Evolutionary conservation across 2,113 vertebrate species (phyloP).

Genomic region (Pyrgilauda ruficollis): DNA sequence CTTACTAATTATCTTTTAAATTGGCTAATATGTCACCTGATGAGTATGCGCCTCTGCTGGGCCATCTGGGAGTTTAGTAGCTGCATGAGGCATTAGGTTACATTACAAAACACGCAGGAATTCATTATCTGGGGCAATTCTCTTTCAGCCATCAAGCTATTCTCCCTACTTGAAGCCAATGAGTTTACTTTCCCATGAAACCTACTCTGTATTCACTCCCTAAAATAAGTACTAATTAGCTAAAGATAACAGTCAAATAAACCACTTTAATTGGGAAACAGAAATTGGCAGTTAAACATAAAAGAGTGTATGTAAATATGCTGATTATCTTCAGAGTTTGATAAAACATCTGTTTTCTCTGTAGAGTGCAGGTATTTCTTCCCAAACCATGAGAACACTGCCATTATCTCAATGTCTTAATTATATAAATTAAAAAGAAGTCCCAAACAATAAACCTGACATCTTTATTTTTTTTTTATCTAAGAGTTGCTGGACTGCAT

Average conservation of each 20-base stretch:
- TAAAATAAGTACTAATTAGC: constrained; percentile 64
- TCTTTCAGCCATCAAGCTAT: constrained; percentile 11
- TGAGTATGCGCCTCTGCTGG: constrained; percentile 20
- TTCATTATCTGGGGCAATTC: constrained; percentile 46
- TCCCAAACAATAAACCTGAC: background rate
- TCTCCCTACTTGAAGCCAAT: constrained; percentile 7
- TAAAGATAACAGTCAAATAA: constrained; percentile 66
- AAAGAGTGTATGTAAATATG: constrained; percentile 62
- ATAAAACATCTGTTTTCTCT: constrained; percentile 64
- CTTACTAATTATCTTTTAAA: constrained; percentile 56
- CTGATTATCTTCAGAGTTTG: constrained; percentile 60
- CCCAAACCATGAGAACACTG: background rate
- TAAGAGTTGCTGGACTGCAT: background rate
- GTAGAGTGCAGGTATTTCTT: constrained; percentile 52
- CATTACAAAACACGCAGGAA: constrained; percentile 23
- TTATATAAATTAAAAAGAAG: constrained; percentile 15
- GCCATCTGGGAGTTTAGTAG: constrained; percentile 46
- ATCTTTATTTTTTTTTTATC: background rate
- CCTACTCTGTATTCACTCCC: constrained; percentile 14
- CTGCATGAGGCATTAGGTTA: constrained; percentile 34
- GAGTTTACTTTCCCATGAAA: constrained; percentile 43
- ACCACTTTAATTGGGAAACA: constrained; percentile 60
- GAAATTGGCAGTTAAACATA: constrained; percentile 64
- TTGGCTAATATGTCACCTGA: constrained; percentile 61
- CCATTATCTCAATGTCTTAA: background rate